These are phyloP conservation scores for Drosophila varians DNA, from an alignment of 1,140 invertebrate genomes.

Conservation along the genomic window DNA sequence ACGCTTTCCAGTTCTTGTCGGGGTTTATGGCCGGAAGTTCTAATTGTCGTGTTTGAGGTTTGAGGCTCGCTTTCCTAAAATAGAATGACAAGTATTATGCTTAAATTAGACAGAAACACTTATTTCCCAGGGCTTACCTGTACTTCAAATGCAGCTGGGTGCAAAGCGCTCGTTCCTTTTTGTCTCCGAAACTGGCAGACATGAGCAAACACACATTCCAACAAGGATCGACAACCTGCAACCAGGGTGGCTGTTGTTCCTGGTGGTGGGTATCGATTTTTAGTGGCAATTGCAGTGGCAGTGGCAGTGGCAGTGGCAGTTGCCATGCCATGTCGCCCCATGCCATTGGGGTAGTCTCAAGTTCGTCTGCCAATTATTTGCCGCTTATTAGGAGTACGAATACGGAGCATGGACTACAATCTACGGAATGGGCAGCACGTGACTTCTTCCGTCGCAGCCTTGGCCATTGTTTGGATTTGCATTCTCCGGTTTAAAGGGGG, in stretches of 20 bases:
- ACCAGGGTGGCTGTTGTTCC: slow-evolving; percentile 30
- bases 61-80: slow-evolving; percentile 5
- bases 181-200: slow-evolving; percentile 6
- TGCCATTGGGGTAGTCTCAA: slow-evolving; percentile 78
- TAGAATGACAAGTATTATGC: neutral
- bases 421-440: slow-evolving; percentile 57
- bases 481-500: slow-evolving; percentile 29
- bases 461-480: slow-evolving; percentile 75
- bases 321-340: slow-evolving; percentile 18
- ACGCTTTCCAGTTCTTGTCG: slow-evolving; percentile 52
- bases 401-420: slow-evolving; percentile 4
- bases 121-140: slow-evolving; percentile 29
- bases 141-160: slow-evolving; percentile 23
- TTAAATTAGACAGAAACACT: slow-evolving; percentile 16
- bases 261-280: slow-evolving; percentile 69
- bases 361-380: slow-evolving; percentile 81
- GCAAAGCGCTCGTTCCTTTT: neutral
- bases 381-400: slow-evolving; percentile 66
- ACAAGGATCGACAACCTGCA: slow-evolving; percentile 75
- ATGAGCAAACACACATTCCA: slow-evolving; percentile 58
- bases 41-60: slow-evolving; percentile 60
- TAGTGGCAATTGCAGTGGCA: slow-evolving; percentile 65
- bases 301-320: slow-evolving; percentile 13
- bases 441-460: slow-evolving; percentile 73
- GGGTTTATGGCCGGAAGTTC: slow-evolving; percentile 73